phyloP scores from a whole-genome alignment of 2,797 vertebrate genomes.

The Enteromius thamalakanensis region DNA sequence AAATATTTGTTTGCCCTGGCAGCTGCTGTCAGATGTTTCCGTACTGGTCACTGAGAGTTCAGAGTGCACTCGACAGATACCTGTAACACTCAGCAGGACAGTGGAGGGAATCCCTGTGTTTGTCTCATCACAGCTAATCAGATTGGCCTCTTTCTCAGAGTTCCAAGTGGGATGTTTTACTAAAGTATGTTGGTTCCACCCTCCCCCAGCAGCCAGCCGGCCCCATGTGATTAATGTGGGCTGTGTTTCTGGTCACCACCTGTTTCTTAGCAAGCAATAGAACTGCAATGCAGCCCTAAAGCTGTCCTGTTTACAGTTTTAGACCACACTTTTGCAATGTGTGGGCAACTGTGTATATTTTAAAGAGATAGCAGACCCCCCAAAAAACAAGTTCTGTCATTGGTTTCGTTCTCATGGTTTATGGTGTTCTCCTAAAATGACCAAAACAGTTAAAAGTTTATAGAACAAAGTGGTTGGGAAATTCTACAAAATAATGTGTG shows the following conservation, averaged over 20 bases:
- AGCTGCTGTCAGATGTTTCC: background rate
- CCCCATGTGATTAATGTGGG: constrained; percentile 18
- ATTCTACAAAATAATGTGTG: background rate
- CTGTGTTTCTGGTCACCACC: constrained; percentile 28
- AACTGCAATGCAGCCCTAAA: constrained; percentile 20
- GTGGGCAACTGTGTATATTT: background rate
- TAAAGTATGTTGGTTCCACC: background rate
- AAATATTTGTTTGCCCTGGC: constrained; percentile 31
- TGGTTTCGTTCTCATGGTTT: background rate
- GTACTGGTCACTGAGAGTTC: background rate
- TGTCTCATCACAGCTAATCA: constrained; percentile 53
- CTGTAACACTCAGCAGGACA: constrained; percentile 12
- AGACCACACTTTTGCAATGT: background rate
- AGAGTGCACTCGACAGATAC: constrained; percentile 24
- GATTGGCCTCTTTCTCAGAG: constrained; percentile 50
- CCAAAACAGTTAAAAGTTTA: background rate
- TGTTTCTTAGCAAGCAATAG: constrained; percentile 43
- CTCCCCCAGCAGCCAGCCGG: background rate
- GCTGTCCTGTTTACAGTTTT: background rate
- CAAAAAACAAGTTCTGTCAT: background rate
- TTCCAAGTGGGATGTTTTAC: constrained; percentile 38
- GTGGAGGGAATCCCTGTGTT: constrained; percentile 52
- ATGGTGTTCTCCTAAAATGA: background rate
- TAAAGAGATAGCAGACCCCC: background rate
- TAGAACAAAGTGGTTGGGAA: background rate